These are phyloP conservation scores for Thamnophis elegans DNA, from an alignment of 2,797 vertebrate species.

Conservation along the genomic window DNA sequence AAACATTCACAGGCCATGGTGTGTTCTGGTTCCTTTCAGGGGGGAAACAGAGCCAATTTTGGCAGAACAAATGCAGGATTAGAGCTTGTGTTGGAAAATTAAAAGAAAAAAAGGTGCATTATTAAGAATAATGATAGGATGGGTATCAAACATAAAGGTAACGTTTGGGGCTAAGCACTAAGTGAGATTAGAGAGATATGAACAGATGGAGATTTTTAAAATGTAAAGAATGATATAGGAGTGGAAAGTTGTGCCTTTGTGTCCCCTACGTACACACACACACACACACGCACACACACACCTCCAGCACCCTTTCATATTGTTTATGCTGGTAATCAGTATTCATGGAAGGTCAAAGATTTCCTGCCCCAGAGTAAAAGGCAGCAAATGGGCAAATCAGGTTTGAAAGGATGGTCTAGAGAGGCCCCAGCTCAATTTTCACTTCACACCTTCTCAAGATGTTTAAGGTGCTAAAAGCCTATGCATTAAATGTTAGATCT, in stretches of 20 bases:
- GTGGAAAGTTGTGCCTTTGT: background rate
- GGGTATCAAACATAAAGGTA: background rate
- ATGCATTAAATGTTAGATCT: background rate
- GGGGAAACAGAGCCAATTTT: slow-evolving; percentile 19
- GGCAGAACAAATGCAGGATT: slow-evolving; percentile 37
- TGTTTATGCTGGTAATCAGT: background rate
- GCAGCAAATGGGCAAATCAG: background rate
- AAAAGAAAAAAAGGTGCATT: background rate
- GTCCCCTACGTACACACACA: background rate
- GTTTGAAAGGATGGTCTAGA: background rate
- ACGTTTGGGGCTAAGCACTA: background rate
- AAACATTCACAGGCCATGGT: slow-evolving; percentile 10
- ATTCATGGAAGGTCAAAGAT: background rate
- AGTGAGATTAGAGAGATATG: background rate
- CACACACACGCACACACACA: background rate
- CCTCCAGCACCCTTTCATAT: background rate
- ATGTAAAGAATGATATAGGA: background rate
- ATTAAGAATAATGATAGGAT: slow-evolving; percentile 1
- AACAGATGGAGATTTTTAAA: background rate
- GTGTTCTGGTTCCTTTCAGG: background rate
- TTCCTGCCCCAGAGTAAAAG: background rate
- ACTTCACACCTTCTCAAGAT: background rate
- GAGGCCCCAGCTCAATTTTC: background rate
- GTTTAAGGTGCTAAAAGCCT: background rate
- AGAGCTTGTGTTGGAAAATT: background rate